These are phyloP conservation scores for Podilymbus podiceps DNA, from an alignment of 2,113 vertebrate species.

Conservation along the genomic window DNA sequence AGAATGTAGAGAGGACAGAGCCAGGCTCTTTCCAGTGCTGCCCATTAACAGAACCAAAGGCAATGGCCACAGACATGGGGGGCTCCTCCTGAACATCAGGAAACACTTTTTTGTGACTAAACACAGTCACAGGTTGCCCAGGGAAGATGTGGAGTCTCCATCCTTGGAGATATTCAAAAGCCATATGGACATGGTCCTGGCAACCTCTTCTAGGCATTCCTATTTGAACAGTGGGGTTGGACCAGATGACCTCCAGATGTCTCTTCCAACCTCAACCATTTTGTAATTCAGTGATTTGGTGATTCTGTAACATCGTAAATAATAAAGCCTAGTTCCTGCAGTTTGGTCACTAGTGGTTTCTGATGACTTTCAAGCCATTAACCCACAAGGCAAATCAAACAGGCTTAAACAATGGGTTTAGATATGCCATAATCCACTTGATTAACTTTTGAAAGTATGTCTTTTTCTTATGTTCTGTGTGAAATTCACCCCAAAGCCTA, in stretches of 20 bases:
- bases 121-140: neutral
- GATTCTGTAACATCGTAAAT: neutral
- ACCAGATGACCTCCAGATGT: neutral
- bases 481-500: neutral
- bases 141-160: too few relatives aligned
- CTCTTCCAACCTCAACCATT: neutral
- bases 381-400: neutral
- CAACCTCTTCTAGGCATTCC: neutral
- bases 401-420: neutral
- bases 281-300: neutral
- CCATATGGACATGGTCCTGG: rapidly evolving
- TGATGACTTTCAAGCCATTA: neutral
- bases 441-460: neutral
- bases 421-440: neutral
- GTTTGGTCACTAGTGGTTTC: neutral
- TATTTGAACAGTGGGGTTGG: neutral
- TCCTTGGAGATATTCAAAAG: neutral
- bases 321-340: neutral
- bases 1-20: neutral
- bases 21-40: neutral
- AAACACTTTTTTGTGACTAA: neutral
- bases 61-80: neutral
- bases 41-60: neutral
- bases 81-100: neutral
- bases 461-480: neutral